phyloP scores from a whole-genome alignment of 2,113 vertebrate genomes.

The Tylochromis polylepis region DNA sequence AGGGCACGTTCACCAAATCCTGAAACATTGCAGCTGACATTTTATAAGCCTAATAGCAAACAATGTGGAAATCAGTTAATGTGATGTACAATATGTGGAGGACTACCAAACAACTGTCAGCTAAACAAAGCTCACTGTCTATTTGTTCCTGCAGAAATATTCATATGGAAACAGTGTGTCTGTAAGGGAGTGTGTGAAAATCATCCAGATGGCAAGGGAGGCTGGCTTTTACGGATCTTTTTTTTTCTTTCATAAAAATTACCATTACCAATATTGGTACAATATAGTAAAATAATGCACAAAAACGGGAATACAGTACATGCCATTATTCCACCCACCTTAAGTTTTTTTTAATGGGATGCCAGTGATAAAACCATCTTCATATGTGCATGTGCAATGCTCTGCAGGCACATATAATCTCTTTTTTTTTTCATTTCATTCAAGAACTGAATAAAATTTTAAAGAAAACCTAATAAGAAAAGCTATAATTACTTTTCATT shows the following conservation, averaged over 20 bases:
- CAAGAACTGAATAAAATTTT: too few relatives aligned
- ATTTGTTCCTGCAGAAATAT: neutral
- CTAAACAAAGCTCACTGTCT: neutral
- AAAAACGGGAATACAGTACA: neutral
- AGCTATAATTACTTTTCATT: too few relatives aligned
- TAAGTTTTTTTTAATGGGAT: neutral
- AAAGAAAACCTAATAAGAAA: too few relatives aligned
- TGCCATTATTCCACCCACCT: neutral
- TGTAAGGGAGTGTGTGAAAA: neutral
- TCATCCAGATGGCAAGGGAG: neutral
- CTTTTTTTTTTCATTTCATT: too few relatives aligned
- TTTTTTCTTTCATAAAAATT: neutral
- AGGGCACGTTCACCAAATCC: conserved; percentile 42
- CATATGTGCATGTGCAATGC: too few relatives aligned
- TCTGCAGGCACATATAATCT: too few relatives aligned
- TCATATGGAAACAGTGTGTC: neutral
- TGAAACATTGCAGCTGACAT: conserved; percentile 41
- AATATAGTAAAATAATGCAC: neutral
- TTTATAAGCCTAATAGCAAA: conserved; percentile 49
- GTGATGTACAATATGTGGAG: conserved; percentile 12
- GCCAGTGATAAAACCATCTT: too few relatives aligned
- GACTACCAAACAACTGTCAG: conserved; percentile 20
- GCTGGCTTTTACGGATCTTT: neutral
- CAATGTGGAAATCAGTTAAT: conserved; percentile 32
- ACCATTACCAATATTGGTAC: neutral